These are phyloP conservation scores for Myathropa florea DNA, from an alignment of 2,888 invertebrate species.

Conservation along the genomic window DNA sequence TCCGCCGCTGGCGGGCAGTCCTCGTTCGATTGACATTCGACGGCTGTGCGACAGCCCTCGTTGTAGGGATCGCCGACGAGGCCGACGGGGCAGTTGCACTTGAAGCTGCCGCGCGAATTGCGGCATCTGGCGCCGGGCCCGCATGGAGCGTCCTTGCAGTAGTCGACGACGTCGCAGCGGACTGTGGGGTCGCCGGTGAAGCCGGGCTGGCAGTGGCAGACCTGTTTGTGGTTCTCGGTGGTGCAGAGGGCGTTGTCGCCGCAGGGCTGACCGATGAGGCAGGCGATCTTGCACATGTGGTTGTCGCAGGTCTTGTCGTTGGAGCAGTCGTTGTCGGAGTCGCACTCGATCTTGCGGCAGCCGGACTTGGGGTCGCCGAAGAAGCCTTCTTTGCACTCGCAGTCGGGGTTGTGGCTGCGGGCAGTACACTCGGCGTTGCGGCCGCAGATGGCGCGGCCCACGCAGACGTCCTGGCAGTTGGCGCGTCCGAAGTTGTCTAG, in stretches of 20 bases:
- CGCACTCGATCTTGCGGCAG: slow-evolving; percentile 91
- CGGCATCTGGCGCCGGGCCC: slow-evolving; percentile 90
- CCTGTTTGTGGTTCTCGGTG: slow-evolving; percentile 89
- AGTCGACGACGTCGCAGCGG: slow-evolving; percentile 89
- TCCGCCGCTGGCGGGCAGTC: slow-evolving; percentile 92
- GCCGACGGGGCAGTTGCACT: slow-evolving; percentile 89
- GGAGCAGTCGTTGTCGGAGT: slow-evolving; percentile 86
- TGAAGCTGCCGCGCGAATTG: slow-evolving; percentile 89
- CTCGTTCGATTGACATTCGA: slow-evolving; percentile 88
- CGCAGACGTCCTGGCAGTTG: slow-evolving; percentile 89
- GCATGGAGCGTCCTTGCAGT: slow-evolving; percentile 89
- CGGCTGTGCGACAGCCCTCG: slow-evolving; percentile 90
- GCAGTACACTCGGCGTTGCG: slow-evolving; percentile 91
- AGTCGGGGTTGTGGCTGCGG: slow-evolving; percentile 87
- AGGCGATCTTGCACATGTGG: slow-evolving; percentile 92
- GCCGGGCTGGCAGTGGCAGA: slow-evolving; percentile 93
- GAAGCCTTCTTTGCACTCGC: slow-evolving; percentile 89
- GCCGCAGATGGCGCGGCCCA: slow-evolving; percentile 87
- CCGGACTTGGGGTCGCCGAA: slow-evolving; percentile 91
- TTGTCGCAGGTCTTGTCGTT: slow-evolving; percentile 92
- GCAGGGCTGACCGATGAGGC: slow-evolving; percentile 90
- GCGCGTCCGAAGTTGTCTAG: slow-evolving; percentile 86
- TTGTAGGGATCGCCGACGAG: slow-evolving; percentile 92
- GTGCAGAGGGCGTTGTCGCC: slow-evolving; percentile 93
- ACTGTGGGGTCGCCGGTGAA: slow-evolving; percentile 89